Evolutionary conservation across 2,888 invertebrate species (phyloP).

Genomic region (Acanthosepion lycidas): DNA sequence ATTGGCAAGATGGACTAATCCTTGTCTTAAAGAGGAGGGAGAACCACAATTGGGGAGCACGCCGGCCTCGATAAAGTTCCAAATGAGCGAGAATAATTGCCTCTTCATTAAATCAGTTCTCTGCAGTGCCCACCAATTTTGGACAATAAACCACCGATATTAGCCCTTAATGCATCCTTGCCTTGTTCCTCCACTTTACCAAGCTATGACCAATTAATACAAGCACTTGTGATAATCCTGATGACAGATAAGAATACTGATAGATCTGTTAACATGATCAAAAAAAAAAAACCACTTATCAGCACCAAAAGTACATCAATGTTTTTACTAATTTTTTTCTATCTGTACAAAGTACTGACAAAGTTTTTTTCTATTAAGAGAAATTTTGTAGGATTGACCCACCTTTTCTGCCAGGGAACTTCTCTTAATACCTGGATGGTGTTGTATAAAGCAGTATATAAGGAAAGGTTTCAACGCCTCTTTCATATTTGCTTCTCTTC

Average conservation of each 20-base stretch:
- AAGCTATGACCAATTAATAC: background rate
- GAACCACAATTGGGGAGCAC: background rate
- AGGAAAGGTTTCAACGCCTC: too few species aligned
- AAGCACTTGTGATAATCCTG: background rate
- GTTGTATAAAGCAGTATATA: too few species aligned
- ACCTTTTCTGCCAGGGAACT: too few species aligned
- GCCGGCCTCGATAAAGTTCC: background rate
- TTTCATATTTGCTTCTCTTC: too few species aligned
- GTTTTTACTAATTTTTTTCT: too few species aligned
- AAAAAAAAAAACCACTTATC: too few species aligned
- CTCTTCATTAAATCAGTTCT: background rate
- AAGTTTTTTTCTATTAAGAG: too few species aligned
- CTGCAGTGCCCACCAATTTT: background rate
- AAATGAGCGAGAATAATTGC: background rate
- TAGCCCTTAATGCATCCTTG: background rate
- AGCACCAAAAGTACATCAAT: too few species aligned
- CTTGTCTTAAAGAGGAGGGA: background rate
- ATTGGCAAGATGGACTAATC: background rate
- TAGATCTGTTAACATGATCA: too few species aligned
- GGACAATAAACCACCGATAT: background rate
- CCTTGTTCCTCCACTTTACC: background rate
- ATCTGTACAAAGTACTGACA: too few species aligned
- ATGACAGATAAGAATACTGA: background rate
- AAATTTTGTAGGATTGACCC: too few species aligned
- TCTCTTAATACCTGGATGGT: too few species aligned